phyloP scores from a whole-genome alignment of 2,113 vertebrate genomes.

The Azemiops feae region DNA sequence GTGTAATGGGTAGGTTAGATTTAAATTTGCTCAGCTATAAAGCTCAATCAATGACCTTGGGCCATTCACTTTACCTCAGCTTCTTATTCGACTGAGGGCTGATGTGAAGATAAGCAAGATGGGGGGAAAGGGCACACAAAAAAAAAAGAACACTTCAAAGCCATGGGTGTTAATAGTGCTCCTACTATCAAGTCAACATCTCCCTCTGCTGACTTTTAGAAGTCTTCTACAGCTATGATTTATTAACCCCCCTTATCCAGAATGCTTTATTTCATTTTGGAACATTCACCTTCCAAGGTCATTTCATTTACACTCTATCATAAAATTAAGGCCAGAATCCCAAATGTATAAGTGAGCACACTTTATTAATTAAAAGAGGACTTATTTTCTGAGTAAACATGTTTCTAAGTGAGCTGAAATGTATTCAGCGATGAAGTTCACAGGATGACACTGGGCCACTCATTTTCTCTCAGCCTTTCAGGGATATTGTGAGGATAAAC shows the following conservation, averaged over 20 bases:
- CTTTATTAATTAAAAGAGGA: background rate
- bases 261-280: background rate
- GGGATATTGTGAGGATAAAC: background rate
- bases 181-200: conserved; percentile 7
- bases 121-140: background rate
- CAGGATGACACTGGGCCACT: background rate
- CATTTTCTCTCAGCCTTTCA: background rate
- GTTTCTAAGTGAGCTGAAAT: background rate
- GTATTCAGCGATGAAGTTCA: background rate
- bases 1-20: background rate
- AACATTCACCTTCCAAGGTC: background rate
- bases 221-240: background rate
- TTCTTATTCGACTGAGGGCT: background rate
- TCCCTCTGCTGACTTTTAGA: conserved; percentile 19
- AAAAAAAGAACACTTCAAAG: background rate
- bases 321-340: background rate
- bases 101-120: background rate
- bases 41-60: background rate
- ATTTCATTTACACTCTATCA: background rate
- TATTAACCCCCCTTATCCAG: background rate
- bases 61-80: background rate
- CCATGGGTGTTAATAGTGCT: background rate
- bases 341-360: background rate
- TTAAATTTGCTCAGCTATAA: background rate
- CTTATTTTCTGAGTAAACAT: background rate